Evolutionary conservation across 2,888 invertebrate species (phyloP).

Genomic region (Mimumesa dahlbomi): DNA sequence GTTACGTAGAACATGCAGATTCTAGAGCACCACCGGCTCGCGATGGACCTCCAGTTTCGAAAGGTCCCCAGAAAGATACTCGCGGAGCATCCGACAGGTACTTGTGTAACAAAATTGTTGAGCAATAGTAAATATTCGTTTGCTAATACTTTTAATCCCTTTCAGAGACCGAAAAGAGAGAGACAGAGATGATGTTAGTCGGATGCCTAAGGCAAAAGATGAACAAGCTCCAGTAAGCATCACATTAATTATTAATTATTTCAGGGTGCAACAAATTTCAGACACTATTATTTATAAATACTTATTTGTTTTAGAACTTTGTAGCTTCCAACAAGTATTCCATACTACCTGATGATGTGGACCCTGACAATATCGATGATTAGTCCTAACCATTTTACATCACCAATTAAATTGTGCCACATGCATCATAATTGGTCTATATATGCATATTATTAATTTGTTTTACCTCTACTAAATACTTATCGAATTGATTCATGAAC

Average conservation of each 20-base stretch:
- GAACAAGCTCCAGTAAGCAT: conserved; percentile 87
- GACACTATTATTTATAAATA: not conserved
- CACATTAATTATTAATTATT: too few relatives aligned
- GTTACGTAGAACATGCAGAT: conserved; percentile 59
- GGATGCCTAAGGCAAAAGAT: conserved; percentile 88
- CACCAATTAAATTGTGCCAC: conserved; percentile 77
- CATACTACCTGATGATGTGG: conserved; percentile 86
- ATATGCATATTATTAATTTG: conserved; percentile 73
- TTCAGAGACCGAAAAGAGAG: conserved; percentile 69
- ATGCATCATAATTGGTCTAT: conserved; percentile 72
- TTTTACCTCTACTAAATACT: conserved; percentile 72
- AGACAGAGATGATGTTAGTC: conserved; percentile 79
- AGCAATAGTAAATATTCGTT: too few relatives aligned
- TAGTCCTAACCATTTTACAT: conserved; percentile 71
- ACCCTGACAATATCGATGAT: conserved; percentile 80
- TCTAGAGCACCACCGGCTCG: conserved; percentile 65
- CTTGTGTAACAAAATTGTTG: too few relatives aligned
- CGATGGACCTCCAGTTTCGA: conserved; percentile 36
- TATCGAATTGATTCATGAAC: conserved; percentile 58
- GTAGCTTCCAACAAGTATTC: conserved; percentile 89
- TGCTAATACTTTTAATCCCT: not conserved
- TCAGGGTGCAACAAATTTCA: not conserved
- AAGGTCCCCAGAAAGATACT: conserved; percentile 61
- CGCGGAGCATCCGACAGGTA: conserved; percentile 68
- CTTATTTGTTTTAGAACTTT: conserved; percentile 83